Percentiles rank a stretch among this genome's conserved stretches.
Conservation (phyloP, 2,113 vertebrate species). For the Dromas ardeola region DNA sequence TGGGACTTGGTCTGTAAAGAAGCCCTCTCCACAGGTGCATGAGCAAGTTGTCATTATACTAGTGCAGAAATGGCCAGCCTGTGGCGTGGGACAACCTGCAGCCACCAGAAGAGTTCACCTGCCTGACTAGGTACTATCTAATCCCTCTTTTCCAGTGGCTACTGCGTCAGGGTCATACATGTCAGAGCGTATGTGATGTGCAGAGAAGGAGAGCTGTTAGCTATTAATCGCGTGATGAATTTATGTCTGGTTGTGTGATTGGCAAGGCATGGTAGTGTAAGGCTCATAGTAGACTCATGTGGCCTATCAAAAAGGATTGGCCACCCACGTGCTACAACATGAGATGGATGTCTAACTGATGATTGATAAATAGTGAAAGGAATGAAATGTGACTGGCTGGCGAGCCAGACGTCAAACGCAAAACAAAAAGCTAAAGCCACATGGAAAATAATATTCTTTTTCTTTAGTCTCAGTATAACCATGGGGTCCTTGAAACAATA, state of each 20-base stretch:
- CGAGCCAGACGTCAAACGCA: background rate
- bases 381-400: background rate
- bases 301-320: background rate
- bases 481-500: background rate
- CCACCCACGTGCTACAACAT: background rate
- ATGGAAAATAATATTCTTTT: background rate
- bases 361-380: background rate
- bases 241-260: background rate
- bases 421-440: background rate
- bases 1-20: background rate
- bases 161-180: rapidly evolving
- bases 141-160: background rate
- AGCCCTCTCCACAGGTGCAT: background rate
- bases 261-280: background rate
- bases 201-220: background rate
- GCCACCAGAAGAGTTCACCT: background rate
- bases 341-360: background rate
- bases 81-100: rapidly evolving
- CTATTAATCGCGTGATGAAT: background rate
- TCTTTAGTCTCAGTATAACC: background rate
- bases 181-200: background rate
- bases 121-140: background rate
- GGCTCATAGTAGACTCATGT: background rate
- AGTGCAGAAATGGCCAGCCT: background rate
- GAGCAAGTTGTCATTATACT: background rate